Evolutionary conservation across 2,888 invertebrate species (phyloP).

Genomic region (Cyaniris semiargus): DNA sequence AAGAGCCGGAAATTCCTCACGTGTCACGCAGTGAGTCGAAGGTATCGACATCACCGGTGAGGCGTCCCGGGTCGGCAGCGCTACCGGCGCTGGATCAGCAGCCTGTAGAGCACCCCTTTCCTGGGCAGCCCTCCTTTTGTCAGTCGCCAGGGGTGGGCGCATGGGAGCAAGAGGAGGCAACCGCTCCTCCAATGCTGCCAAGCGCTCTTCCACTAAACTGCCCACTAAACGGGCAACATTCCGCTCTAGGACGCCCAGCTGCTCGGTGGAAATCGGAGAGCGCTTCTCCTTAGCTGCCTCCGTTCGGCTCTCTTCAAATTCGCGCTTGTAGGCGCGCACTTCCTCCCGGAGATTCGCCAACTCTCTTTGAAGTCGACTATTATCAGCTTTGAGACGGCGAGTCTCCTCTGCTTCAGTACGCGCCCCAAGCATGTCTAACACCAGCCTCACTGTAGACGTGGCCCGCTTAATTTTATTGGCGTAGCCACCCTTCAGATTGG

Average conservation of each 20-base stretch:
- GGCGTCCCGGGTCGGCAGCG: no score
- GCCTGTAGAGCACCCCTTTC: neutral
- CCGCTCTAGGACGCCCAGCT: neutral
- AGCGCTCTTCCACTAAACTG: neutral
- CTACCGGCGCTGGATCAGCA: no score
- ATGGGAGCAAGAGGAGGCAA: neutral
- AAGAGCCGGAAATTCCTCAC: neutral
- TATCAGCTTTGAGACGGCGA: neutral
- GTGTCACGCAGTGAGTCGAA: no score
- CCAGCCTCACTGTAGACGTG: neutral
- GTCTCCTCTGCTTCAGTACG: neutral
- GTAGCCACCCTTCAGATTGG: neutral
- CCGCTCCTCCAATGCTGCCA: neutral
- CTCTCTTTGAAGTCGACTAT: neutral
- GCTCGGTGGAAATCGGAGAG: neutral
- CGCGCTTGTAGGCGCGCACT: neutral
- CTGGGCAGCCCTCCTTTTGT: neutral
- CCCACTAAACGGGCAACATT: neutral
- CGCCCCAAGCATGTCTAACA: neutral
- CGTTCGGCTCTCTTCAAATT: neutral
- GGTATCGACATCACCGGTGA: neutral
- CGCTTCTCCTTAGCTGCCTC: neutral
- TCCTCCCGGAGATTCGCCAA: neutral
- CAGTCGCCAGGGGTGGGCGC: neutral
- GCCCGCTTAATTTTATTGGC: neutral